Conservation (phyloP, 2,797 vertebrate genomes). For the Tauraco hartlaubi region DNA sequence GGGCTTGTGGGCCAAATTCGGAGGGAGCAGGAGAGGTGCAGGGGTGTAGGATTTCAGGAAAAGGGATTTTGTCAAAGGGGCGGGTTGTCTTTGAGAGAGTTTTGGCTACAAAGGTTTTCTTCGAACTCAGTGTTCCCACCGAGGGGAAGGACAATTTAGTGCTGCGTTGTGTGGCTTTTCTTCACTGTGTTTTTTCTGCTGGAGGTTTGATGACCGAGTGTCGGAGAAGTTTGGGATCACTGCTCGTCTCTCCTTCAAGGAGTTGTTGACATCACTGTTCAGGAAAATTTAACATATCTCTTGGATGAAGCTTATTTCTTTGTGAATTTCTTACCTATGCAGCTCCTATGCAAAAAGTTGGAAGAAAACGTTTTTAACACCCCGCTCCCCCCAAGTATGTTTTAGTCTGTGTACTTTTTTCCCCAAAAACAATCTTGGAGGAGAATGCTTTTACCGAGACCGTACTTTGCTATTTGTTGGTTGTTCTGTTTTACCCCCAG, state of each 20-base stretch:
- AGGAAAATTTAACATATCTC: not conserved
- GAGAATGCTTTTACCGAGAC: not conserved
- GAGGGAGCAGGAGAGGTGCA: not conserved
- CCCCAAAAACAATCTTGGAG: not conserved
- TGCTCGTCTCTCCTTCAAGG: not conserved
- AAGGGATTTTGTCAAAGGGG: not conserved
- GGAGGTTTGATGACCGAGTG: not conserved
- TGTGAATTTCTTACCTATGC: not conserved
- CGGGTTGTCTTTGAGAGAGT: not conserved
- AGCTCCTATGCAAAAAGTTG: not conserved
- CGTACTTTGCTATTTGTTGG: not conserved
- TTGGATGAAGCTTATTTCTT: not conserved
- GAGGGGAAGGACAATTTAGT: not conserved
- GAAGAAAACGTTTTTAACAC: not conserved
- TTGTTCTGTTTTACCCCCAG: not conserved
- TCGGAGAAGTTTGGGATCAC: not conserved
- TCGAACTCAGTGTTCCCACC: not conserved
- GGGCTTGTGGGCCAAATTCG: not conserved
- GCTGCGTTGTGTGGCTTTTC: not conserved
- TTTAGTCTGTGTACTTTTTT: not conserved
- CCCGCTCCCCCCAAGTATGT: not conserved
- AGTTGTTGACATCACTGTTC: not conserved
- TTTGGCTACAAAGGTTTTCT: not conserved
- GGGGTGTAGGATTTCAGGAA: not conserved
- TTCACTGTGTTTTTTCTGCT: not conserved